Base-by-base conservation (phyloP, 1,140 invertebrate genomes). In the Meloidogyne hapla region DNA sequence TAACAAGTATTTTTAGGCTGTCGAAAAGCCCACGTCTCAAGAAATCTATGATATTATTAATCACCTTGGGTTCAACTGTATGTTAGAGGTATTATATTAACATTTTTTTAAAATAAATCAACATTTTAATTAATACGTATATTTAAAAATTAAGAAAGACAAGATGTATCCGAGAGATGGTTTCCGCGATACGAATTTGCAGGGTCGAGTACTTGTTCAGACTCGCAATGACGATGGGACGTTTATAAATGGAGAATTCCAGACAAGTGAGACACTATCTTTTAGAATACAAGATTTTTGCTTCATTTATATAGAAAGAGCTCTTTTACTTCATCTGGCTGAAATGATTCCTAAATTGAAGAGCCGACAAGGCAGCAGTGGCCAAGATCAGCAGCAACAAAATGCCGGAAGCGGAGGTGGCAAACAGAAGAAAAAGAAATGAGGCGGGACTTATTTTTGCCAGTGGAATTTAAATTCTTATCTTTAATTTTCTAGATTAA, bases 291-390 rank as follows among this genome's bases (percentile, higher is more conserved):
- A 15, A 12, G n/a, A 18, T 13, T 23, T 10, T 13, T 13, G 18
- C 15, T 70, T 70, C 8, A 45, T 62, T 9, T 81, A 42, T 42
- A 79, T 91, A 93, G 82, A 91, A 92, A 69, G 80, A 96, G 0
- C 90, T 95, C 88, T 82, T 90, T 23, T 91, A 93, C 88, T 87
- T 56, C n/a, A 56, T 9, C n/a, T 94, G 62, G 92, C 92, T 56
- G 91, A 92, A 77, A 93, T 92, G 84, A 97, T 98, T 86, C 94
- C 94, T 0, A 95, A 96, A 88, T 88, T 97, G 65, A 98, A 97
- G 88, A 91, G 92, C 5, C 82, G 89, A 21, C 83, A 85, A 56
- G 69, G 40, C 21, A 42, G 25, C 9, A 70, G 23, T 15, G n/a
- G 1, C 21, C 25, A 65, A 65, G 64, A 38, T 33, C 33, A 33